Evolutionary conservation across 2,113 vertebrate genomes (phyloP).

Genomic region (Mola mola): DNA sequence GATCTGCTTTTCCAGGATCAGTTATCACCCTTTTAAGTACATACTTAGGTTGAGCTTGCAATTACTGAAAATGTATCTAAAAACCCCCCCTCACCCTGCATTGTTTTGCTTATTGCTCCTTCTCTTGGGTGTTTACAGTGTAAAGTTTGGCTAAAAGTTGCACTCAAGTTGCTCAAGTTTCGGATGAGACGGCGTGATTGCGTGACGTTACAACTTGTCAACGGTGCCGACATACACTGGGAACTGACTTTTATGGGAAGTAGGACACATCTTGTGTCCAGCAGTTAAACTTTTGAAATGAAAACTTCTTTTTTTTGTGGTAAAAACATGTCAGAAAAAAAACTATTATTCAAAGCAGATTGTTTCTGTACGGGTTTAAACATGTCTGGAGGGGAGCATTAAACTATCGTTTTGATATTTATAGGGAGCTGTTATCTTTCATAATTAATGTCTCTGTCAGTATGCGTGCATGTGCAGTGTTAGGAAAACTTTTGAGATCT

Average conservation of each 20-base stretch:
- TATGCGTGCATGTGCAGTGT: conserved; percentile 13
- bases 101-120: not conserved
- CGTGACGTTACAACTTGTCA: not conserved
- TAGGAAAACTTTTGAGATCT: not conserved
- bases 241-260: not conserved
- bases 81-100: no score
- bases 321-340: no score
- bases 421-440: conserved; percentile 1
- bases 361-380: not conserved
- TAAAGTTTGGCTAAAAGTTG: not conserved
- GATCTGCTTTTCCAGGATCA: conserved; percentile 32
- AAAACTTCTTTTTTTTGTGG: no score
- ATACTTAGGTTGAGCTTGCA: no score
- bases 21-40: conserved; percentile 25
- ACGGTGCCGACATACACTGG: not conserved
- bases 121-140: not conserved
- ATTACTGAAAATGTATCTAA: no score
- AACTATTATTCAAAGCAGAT: no score
- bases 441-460: conserved; percentile 17
- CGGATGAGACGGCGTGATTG: no score
- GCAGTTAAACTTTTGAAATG: not conserved
- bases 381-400: not conserved
- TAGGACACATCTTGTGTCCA: not conserved
- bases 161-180: no score
- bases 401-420: not conserved